A percentile compares a stretch with the other conserved stretches of the same genome.
These are phyloP conservation scores for Caenorhabditis afra DNA, from an alignment of 2,888 invertebrate species.

Conservation along the genomic window DNA sequence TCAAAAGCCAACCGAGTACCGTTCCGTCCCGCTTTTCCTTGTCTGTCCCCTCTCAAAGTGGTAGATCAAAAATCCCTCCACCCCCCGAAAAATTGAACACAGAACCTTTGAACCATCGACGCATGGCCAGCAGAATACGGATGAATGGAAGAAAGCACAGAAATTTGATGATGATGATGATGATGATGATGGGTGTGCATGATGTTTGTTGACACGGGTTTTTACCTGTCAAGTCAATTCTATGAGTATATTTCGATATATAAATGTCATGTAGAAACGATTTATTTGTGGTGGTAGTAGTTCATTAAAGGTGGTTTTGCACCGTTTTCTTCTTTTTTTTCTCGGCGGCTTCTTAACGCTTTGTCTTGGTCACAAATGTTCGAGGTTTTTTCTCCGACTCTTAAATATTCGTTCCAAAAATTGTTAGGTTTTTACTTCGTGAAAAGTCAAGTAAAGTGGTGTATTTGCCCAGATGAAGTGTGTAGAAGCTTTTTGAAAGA, in stretches of 20 bases:
- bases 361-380: background rate
- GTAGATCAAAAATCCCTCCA: too few relatives aligned
- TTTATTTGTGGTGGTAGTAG: constrained; percentile 30
- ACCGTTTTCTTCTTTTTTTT: constrained; percentile 20
- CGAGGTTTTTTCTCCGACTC: background rate
- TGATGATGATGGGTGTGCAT: constrained; percentile 52
- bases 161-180: constrained; percentile 12
- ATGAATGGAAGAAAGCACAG: background rate
- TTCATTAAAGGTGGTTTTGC: constrained; percentile 29
- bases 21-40: too few relatives aligned
- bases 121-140: background rate
- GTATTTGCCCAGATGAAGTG: background rate
- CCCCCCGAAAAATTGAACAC: too few relatives aligned
- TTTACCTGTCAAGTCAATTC: constrained; percentile 26
- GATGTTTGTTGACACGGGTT: constrained; percentile 54
- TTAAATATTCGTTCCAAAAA: too few relatives aligned
- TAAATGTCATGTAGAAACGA: too few relatives aligned
- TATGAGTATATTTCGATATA: too few relatives aligned
- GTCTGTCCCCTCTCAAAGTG: too few relatives aligned
- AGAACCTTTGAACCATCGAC: background rate
- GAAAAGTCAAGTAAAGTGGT: background rate
- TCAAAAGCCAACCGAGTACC: background rate
- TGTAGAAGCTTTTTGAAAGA: constrained; percentile 6
- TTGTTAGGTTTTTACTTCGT: background rate
- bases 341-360: constrained; percentile 40